These are phyloP conservation scores for Mesocricetus auratus DNA, from an alignment of 2,113 vertebrate species.

Conservation along the genomic window DNA sequence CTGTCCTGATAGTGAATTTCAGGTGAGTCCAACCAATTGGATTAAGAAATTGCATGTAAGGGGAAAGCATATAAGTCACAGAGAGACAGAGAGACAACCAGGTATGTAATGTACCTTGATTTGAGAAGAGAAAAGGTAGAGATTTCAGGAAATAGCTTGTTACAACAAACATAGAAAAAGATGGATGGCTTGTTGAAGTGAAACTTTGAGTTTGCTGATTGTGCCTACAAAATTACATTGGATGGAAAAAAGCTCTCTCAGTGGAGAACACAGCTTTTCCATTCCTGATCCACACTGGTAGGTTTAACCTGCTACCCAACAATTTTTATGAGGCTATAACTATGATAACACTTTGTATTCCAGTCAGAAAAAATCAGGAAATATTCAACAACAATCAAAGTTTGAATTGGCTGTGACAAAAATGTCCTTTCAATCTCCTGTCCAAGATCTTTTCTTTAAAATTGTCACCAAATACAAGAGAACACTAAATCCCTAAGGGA, in stretches of 20 bases:
- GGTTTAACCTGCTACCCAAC: background rate
- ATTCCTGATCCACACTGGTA: background rate
- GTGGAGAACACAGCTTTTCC: background rate
- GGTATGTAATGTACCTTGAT: slow-evolving; percentile 21
- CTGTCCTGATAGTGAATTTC: slow-evolving; percentile 41
- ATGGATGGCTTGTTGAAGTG: background rate
- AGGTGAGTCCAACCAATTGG: slow-evolving; percentile 49
- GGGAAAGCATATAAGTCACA: background rate
- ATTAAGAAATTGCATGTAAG: slow-evolving; percentile 60
- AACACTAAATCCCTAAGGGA: slow-evolving; percentile 25
- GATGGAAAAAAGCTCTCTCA: background rate
- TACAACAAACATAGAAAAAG: slow-evolving; percentile 42
- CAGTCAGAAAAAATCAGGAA: slow-evolving; percentile 57
- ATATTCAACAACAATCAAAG: slow-evolving; percentile 37
- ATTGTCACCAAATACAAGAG: slow-evolving; percentile 31
- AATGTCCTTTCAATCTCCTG: background rate
- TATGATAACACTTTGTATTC: slow-evolving; percentile 58
- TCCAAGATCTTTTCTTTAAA: slow-evolving; percentile 15
- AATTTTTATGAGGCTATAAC: slow-evolving; percentile 50
- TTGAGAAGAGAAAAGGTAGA: background rate
- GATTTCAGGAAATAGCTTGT: background rate
- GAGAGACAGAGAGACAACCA: background rate
- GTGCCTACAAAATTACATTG: background rate
- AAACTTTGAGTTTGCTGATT: slow-evolving; percentile 24
- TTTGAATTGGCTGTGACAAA: background rate